Conservation (phyloP, 2,113 vertebrate genomes). For the Centropus bengalensis region DNA sequence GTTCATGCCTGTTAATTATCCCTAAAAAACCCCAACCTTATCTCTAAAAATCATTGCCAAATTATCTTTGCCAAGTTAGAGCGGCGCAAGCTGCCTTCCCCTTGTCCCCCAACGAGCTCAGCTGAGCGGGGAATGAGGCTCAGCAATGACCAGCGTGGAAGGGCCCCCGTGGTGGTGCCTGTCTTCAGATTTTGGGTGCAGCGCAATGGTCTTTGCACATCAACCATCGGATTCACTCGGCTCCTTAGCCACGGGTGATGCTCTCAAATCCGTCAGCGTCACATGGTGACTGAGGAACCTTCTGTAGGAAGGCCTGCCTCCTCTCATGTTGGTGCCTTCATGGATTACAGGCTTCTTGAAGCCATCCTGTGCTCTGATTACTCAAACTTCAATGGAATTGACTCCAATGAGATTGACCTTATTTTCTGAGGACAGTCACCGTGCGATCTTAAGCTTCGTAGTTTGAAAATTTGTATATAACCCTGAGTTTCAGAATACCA, state of each 20-base stretch:
- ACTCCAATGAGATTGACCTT: neutral
- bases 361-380: neutral
- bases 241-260: neutral
- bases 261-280: neutral
- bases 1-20: neutral
- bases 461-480: neutral
- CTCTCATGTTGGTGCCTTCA: neutral
- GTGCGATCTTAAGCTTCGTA: constrained; percentile 8
- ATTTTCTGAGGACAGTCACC: neutral
- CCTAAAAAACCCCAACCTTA: neutral
- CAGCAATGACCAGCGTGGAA: neutral
- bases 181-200: neutral
- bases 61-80: neutral
- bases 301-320: neutral
- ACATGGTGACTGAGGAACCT: neutral
- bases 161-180: neutral
- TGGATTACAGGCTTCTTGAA: neutral
- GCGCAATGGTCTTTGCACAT: neutral
- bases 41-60: neutral
- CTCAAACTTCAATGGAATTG: neutral
- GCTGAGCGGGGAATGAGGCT: neutral
- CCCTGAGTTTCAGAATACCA: neutral
- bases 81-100: neutral
- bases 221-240: neutral
- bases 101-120: neutral